These are phyloP conservation scores for Uromys caudimaculatus DNA, from an alignment of 2,797 vertebrate species.

Conservation along the genomic window DNA sequence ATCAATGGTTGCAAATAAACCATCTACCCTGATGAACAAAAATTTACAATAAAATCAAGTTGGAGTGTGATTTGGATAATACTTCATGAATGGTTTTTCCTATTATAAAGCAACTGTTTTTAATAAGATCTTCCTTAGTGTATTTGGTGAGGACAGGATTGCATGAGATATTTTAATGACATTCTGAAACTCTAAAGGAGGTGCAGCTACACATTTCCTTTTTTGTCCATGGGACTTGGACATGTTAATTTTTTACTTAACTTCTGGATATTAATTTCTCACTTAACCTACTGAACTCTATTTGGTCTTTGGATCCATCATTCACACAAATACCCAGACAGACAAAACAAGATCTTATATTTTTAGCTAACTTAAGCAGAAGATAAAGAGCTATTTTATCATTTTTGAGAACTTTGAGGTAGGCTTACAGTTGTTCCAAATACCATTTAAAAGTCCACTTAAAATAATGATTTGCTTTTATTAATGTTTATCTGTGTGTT, in stretches of 20 bases:
- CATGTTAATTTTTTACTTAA: constrained; percentile 52
- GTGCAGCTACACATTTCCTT: background rate
- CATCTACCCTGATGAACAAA: background rate
- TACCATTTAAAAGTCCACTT: constrained; percentile 83
- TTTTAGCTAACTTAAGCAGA: constrained; percentile 64
- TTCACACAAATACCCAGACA: constrained; percentile 75
- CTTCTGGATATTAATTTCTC: constrained; percentile 37
- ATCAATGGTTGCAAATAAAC: background rate
- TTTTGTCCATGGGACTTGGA: background rate
- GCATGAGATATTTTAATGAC: constrained; percentile 47
- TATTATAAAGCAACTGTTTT: constrained; percentile 42
- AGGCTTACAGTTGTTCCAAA: constrained; percentile 87
- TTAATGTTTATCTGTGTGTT: background rate
- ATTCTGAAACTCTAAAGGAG: constrained; percentile 7
- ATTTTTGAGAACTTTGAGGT: constrained; percentile 84
- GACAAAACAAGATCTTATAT: constrained; percentile 64
- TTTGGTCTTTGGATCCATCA: constrained; percentile 25
- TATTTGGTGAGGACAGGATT: constrained; percentile 13
- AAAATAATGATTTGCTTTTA: background rate
- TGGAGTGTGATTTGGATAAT: background rate
- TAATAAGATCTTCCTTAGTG: background rate
- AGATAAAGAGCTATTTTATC: constrained; percentile 59
- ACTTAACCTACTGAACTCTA: constrained; percentile 25
- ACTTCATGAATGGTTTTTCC: constrained; percentile 43
- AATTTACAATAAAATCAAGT: constrained; percentile 31